Conservation (phyloP, 1,140 invertebrate species). For the Stratiolaelaps scimitus region DNA sequence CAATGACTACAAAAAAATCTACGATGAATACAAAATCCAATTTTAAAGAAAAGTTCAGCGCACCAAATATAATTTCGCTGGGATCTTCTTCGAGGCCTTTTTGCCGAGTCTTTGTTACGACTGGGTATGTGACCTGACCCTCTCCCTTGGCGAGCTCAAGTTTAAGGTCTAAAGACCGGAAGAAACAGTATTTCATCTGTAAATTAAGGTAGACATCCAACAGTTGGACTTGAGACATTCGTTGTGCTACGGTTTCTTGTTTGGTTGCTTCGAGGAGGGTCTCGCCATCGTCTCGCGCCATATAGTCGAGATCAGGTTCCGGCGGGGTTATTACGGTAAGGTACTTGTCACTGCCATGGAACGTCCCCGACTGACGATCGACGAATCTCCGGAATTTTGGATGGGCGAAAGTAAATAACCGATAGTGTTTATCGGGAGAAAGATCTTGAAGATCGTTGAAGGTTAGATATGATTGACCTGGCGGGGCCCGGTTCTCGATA, state of each 20-base stretch:
- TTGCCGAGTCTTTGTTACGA: background rate
- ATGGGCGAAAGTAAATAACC: background rate
- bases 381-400: constrained; percentile 9
- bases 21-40: too few species aligned
- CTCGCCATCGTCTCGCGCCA: background rate
- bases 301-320: constrained; percentile 7
- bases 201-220: background rate
- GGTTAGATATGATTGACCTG: background rate
- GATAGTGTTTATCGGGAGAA: background rate
- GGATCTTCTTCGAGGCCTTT: too few species aligned
- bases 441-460: background rate
- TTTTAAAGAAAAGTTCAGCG: too few species aligned
- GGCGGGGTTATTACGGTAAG: constrained; percentile 1
- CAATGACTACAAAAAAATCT: too few species aligned
- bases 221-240: constrained; percentile 10
- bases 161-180: background rate
- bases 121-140: background rate
- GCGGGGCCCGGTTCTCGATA: background rate
- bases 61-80: too few species aligned
- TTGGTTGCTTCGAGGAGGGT: constrained; percentile 1
- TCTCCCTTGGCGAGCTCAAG: background rate
- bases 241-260: constrained; percentile 15
- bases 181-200: background rate
- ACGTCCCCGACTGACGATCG: background rate
- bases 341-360: constrained; percentile 2